Base-by-base conservation (phyloP, 2,113 vertebrate genomes). In the Tapirus terrestris region DNA sequence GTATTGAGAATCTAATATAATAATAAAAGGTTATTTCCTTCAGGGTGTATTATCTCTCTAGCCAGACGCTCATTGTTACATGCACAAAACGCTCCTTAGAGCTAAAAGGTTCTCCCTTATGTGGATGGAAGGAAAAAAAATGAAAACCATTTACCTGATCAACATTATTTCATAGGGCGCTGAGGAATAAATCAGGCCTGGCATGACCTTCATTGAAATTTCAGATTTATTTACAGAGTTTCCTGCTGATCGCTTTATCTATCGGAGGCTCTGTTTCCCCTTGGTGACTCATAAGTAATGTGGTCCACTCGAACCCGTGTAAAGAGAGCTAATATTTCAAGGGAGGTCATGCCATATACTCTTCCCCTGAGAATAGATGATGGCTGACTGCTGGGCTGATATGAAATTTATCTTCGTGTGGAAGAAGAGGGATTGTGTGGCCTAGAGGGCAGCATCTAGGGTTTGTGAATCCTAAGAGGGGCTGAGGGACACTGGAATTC, bases 291-390 rank as follows among this genome's bases (percentile, higher is more conserved):
- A 98, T 98, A 99, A 99, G 98, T 98, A 99, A 99, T 98, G 98
- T 98, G 98, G 96, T 98, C 98, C 98, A 99, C 11, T 31, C 98
- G 98, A 98, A 98, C 97, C 95, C 1, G 92, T 98, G 98, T 99
- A 99, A 99, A 99, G 98, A 99, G 99, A 98, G 98, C 98, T 98
- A 99, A 98, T 99, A 99, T 99, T 99, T 99, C 98, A 99, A 99
- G 96, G 96, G 98, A 99, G 98, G 98, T 98, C 98, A 98, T 98
- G 98, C 97, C 98, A 96, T 99, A 98, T 98, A 98, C 98, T 98
- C 97, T 98, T 97, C 98, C 98, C 98, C 98, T 96, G 98, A 98
- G 97, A 98, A 98, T 77, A 98, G 98, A 98, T 98, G 98, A 98
- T 98, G 97, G 98, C 95, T 97, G 98, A 97, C 97, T 98, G 94